These are phyloP conservation scores for Pardalotus punctatus DNA, from an alignment of 2,113 vertebrate species.

Conservation along the genomic window DNA sequence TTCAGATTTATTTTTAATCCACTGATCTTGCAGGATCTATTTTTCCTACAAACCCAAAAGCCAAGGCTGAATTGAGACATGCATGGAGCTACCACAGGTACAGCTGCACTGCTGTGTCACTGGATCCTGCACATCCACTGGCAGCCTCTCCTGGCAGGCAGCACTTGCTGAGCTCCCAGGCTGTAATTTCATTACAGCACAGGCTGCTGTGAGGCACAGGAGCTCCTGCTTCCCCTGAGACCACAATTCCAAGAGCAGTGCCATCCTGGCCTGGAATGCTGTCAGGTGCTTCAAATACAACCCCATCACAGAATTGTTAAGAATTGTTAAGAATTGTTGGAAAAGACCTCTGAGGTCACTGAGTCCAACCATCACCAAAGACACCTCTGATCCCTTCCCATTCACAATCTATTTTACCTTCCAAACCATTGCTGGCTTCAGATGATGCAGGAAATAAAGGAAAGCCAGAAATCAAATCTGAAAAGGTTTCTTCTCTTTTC, in stretches of 20 bases:
- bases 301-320: not conserved
- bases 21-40: not conserved
- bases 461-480: not conserved
- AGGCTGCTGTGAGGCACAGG: not conserved
- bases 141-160: not conserved
- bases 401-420: not conserved
- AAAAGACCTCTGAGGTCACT: not conserved
- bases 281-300: not conserved
- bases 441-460: not conserved
- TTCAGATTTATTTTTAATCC: not conserved
- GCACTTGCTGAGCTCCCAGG: not conserved
- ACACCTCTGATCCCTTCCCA: not conserved
- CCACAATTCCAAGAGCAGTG: not conserved
- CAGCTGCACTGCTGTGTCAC: not conserved
- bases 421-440: not conserved
- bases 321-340: not conserved
- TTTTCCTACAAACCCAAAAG: not conserved
- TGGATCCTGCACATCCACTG: not conserved
- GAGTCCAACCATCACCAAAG: not conserved
- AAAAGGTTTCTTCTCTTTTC: not conserved
- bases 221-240: not conserved
- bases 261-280: not conserved
- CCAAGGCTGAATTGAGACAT: not conserved
- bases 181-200: not conserved
- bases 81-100: fast-evolving